Base-by-base conservation (phyloP, 2,113 vertebrate genomes). In the Oryzias woworae region DNA sequence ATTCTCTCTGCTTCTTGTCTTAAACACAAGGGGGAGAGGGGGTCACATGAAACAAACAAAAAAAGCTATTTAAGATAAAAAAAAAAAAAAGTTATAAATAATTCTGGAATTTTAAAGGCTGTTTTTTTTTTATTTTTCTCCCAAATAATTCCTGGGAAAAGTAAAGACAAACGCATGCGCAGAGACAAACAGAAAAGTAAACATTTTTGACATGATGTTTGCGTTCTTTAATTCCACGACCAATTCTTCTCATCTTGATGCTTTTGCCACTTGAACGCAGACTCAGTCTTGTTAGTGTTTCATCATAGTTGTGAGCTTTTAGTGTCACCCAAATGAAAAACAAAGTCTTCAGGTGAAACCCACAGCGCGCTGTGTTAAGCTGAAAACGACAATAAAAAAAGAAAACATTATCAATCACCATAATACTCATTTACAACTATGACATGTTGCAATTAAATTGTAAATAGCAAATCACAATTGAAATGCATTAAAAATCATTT, bases 1-100 rank as follows among this genome's bases (percentile, higher is more conserved):
- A 82, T 83, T 84, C 66, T 84, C 75, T 50, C 86, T 90, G 88
- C 62, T 82, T 87, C 71, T 81, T 55, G 86, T 90, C 88, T 88
- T 71, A 66, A 68, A 41, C 53, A 44, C 57, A 66, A 36, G 73
- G 23, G 52, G 49, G 68, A 43, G 60, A 20, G 20, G 20, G 20
- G 75, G 83, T 87, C 80, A 78, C 83, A 78, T 78, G 77, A 52
- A 28, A 57, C 14, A 52, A 50, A 23, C 20, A 48, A 44, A 50
- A 41, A 41, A 43, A 67, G 72, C 36, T 17, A 74, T 61, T 72
- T 62, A 23, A 71, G 73, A 73, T 66, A n/a, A n/a, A n/a, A n/a
- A n/a, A n/a, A n/a, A 66, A 74, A 44, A 71, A 73, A 73, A 24
- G 28, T 13, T 54, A 42, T 14, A 55, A 69, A 69, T 48, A 54